Conservation (phyloP, 2,113 vertebrate species). For the Thalassoma bifasciatum region DNA sequence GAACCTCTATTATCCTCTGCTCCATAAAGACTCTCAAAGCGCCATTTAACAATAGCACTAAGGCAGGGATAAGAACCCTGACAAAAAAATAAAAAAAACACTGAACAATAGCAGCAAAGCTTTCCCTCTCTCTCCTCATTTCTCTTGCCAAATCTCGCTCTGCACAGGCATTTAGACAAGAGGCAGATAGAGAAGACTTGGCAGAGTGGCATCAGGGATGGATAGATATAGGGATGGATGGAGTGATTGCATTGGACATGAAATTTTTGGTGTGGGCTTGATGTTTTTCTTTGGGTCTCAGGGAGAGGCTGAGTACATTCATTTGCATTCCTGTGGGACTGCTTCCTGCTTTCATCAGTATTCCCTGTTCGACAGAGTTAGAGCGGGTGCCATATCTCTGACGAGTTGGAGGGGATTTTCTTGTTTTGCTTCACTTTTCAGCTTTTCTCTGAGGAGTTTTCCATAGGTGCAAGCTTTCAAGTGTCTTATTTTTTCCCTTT, state of each 20-base stretch:
- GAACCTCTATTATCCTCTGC: constrained; percentile 26
- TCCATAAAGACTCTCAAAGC: constrained; percentile 24
- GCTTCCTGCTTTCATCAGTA: constrained; percentile 58
- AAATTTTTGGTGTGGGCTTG: constrained; percentile 42
- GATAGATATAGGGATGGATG: constrained; percentile 33
- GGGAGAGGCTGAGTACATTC: constrained; percentile 39
- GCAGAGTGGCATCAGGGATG: constrained; percentile 35
- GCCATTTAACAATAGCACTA: constrained; percentile 41
- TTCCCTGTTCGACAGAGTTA: constrained; percentile 50
- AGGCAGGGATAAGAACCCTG: constrained; percentile 33
- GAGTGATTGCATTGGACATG: constrained; percentile 64
- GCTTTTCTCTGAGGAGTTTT: constrained; percentile 31
- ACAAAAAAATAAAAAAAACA: constrained; percentile 1
- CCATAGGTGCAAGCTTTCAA: constrained; percentile 51
- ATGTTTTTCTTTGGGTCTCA: constrained; percentile 41
- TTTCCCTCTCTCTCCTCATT: constrained; percentile 14
- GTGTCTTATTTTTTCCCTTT: not conserved
- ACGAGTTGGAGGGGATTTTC: constrained; percentile 50
- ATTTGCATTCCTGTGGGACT: constrained; percentile 67
- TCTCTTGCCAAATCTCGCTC: constrained; percentile 41
- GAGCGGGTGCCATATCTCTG: constrained; percentile 24
- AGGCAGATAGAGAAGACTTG: constrained; percentile 63
- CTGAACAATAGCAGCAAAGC: constrained; percentile 36
- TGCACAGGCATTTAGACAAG: constrained; percentile 31
- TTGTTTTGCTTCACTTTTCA: constrained; percentile 40